Conservation (phyloP, 2,113 vertebrate genomes). For the Tachycineta bicolor region DNA sequence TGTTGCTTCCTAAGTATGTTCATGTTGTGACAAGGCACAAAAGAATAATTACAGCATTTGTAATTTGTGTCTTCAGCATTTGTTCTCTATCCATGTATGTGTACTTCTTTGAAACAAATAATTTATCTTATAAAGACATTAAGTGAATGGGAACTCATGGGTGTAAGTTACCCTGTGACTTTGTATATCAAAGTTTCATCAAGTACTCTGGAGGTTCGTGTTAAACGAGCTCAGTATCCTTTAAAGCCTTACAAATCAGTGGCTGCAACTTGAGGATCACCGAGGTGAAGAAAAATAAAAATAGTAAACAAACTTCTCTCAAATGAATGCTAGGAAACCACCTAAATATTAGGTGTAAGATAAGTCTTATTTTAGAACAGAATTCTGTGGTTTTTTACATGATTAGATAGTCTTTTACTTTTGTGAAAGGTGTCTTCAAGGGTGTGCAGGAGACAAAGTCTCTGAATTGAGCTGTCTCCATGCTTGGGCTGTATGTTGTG, state of each 20-base stretch:
- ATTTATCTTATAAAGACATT: neutral
- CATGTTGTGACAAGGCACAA: neutral
- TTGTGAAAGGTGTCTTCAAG: neutral
- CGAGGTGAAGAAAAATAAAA: neutral
- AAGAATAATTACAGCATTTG: neutral
- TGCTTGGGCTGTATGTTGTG: neutral
- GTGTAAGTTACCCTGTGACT: neutral
- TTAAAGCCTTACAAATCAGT: neutral
- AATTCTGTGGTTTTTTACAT: accelerated
- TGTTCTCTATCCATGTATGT: neutral
- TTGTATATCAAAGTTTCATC: neutral
- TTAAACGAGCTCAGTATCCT: neutral
- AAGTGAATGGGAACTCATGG: neutral
- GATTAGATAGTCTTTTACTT: neutral
- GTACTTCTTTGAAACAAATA: neutral
- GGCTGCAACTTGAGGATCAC: neutral
- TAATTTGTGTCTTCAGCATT: neutral
- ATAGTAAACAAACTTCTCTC: neutral
- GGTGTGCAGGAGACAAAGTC: neutral
- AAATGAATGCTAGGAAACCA: neutral
- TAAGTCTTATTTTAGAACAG: neutral
- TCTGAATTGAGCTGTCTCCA: neutral
- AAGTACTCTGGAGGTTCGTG: neutral
- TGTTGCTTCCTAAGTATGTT: neutral
- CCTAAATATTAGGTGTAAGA: neutral